These are phyloP conservation scores for Trididemnum miniatum DNA, from an alignment of 23 tunicate genomes.

Conservation along the genomic window DNA sequence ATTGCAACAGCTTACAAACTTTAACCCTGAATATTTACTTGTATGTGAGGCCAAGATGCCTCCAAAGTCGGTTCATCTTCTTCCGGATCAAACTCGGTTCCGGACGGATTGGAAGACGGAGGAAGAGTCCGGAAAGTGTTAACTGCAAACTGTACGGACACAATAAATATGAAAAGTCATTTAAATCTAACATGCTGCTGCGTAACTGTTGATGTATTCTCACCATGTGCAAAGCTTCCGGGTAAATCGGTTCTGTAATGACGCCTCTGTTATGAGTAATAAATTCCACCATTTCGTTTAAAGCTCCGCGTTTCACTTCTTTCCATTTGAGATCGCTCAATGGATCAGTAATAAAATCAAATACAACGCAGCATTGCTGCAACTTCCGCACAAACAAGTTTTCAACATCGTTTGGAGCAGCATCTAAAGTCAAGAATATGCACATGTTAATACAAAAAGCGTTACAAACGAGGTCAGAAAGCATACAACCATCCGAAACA, in stretches of 20 bases:
- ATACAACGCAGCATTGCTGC: constrained; percentile 95
- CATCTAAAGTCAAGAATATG: no score
- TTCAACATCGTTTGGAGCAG: constrained; percentile 87
- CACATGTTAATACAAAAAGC: no score
- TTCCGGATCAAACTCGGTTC: constrained; percentile 73
- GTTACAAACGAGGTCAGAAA: no score
- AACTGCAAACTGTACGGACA: constrained; percentile 45
- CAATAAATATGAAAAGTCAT: neutral
- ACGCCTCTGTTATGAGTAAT: constrained; percentile 92
- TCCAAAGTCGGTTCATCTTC: constrained; percentile 90
- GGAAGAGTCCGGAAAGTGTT: constrained; percentile 95
- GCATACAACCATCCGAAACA: no score
- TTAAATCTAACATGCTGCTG: neutral
- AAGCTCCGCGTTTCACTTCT: constrained; percentile 95
- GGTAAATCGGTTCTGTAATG: constrained; percentile 90
- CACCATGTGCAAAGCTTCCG: constrained; percentile 98
- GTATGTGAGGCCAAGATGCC: constrained; percentile 99
- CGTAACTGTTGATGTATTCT: no score
- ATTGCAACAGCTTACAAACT: no score
- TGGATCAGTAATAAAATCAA: constrained; percentile 94
- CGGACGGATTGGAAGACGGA: constrained; percentile 59
- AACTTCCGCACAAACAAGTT: constrained; percentile 79
- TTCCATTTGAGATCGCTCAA: constrained; percentile 97
- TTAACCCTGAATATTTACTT: constrained; percentile 57
- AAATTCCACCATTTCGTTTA: constrained; percentile 97